Evolutionary conservation across 2,797 vertebrate genomes (phyloP).

Genomic region (Prunella strophiata): DNA sequence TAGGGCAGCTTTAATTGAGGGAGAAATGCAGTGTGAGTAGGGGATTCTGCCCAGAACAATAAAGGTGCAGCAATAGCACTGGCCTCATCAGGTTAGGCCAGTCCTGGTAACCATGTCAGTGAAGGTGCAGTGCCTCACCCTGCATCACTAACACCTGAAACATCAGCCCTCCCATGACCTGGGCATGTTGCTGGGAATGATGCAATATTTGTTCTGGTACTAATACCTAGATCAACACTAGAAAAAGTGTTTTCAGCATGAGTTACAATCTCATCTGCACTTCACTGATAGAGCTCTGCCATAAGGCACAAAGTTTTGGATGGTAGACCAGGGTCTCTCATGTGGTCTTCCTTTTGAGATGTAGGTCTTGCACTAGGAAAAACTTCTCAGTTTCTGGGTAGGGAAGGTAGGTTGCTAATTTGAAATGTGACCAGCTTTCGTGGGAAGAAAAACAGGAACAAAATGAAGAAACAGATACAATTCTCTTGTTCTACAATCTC

Average conservation of each 20-base stretch:
- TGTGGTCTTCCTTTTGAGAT: not conserved
- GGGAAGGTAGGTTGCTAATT: not conserved
- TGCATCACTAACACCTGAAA: not conserved
- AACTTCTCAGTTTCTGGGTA: not conserved
- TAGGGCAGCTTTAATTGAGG: not conserved
- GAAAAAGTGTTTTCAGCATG: not conserved
- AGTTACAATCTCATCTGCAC: not conserved
- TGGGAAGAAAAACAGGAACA: not conserved
- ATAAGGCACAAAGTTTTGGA: not conserved
- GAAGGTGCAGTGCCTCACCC: not conserved
- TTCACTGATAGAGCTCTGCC: not conserved
- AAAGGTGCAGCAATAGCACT: not conserved
- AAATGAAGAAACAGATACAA: not conserved
- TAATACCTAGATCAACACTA: not conserved
- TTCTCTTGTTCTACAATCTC: not conserved
- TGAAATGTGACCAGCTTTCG: not conserved
- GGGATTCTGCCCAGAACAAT: not conserved
- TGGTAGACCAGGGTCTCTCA: not conserved
- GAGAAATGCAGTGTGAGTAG: not conserved
- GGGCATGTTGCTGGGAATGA: not conserved
- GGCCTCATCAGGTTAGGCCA: not conserved
- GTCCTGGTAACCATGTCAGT: not conserved
- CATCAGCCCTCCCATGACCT: not conserved
- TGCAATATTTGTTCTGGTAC: not conserved
- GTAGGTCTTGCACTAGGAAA: not conserved